Evolutionary conservation across 2,797 vertebrate genomes (phyloP).

Genomic region (Meriones psammophilus): DNA sequence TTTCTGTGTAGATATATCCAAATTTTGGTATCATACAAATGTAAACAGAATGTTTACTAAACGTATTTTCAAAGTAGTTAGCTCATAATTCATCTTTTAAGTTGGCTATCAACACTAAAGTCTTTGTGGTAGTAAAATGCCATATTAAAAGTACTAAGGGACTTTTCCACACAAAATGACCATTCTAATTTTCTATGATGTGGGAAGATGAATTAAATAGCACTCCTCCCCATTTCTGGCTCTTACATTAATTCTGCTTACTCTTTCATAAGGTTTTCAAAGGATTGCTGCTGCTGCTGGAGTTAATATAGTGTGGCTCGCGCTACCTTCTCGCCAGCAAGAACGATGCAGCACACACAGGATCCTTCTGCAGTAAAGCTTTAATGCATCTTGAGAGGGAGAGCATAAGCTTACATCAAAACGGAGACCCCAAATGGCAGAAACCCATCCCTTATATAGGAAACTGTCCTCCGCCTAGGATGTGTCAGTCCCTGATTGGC

Average conservation of each 20-base stretch:
- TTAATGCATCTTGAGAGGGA: no score
- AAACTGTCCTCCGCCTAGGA: no score
- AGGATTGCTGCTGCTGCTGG: no score
- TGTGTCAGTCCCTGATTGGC: no score
- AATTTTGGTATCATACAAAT: background rate
- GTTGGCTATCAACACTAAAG: background rate
- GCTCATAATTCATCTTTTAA: background rate
- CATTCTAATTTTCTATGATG: background rate
- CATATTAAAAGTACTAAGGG: constrained; percentile 32
- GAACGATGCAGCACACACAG: no score
- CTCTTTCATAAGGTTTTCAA: background rate
- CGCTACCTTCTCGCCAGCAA: no score
- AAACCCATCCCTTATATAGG: no score
- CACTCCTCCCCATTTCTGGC: background rate
- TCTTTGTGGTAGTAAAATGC: constrained; percentile 46
- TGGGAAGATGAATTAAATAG: background rate
- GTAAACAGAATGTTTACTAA: background rate
- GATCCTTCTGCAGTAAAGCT: no score
- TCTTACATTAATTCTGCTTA: background rate
- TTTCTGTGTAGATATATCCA: constrained; percentile 26
- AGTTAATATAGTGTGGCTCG: no score
- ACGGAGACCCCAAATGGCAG: no score
- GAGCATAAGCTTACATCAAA: no score
- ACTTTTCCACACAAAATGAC: background rate
- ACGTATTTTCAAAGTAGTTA: background rate